Conservation (phyloP, 2,113 vertebrate species). For the Ictidomys tridecemlineatus region DNA sequence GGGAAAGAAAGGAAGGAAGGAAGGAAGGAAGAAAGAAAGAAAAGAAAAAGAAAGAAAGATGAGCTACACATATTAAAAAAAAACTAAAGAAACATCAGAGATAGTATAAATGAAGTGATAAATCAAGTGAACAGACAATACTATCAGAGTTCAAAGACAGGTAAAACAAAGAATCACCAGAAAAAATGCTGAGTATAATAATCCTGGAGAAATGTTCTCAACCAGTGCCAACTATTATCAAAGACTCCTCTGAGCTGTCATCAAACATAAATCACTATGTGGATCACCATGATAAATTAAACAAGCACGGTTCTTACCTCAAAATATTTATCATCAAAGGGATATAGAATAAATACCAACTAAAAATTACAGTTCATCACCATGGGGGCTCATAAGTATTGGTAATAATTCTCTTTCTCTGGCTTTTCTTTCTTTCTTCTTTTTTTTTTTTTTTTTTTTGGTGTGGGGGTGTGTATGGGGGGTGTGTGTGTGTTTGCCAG, state of each 20-base stretch:
- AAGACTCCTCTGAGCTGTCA: background rate
- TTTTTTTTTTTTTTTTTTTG: no score
- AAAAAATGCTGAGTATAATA: background rate
- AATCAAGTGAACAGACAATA: background rate
- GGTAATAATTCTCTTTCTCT: background rate
- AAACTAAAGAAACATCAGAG: no score
- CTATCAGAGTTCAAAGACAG: background rate
- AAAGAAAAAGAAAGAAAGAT: no score
- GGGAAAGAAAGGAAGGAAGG: no score
- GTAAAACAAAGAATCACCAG: background rate
- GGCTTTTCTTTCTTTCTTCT: no score
- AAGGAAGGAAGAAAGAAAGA: no score
- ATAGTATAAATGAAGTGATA: background rate
- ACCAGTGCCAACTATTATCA: background rate
- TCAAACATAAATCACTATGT: constrained; percentile 18
- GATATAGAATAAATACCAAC: background rate
- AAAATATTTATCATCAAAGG: background rate
- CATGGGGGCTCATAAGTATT: background rate
- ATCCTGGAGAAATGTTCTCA: background rate
- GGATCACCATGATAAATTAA: background rate
- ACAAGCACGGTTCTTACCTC: background rate
- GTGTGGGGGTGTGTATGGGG: no score
- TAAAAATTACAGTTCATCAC: constrained; percentile 4
- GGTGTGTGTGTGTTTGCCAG: no score
- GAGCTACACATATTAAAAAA: no score